phyloP scores from a whole-genome alignment of 2,797 vertebrate genomes.

The Perodicticus potto region DNA sequence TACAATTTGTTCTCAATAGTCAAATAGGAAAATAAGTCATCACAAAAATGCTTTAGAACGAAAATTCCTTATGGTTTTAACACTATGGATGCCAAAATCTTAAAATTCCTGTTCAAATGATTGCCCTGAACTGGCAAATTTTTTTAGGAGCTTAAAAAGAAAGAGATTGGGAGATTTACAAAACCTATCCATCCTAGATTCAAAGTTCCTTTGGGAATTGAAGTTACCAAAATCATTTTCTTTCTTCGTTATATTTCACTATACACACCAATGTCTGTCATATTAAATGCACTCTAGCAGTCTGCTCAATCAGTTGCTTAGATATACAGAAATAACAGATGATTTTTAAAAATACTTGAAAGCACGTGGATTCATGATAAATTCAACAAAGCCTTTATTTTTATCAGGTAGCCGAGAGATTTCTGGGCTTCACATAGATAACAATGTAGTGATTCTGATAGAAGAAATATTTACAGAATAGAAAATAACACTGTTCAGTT shows the following conservation, averaged over 20 bases:
- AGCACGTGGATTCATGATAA: not conserved
- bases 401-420: not conserved
- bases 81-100: not conserved
- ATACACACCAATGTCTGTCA: not conserved
- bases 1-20: not conserved
- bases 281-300: not conserved
- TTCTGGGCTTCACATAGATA: not conserved
- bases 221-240: not conserved
- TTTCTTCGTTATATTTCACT: not conserved
- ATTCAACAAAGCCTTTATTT: not conserved
- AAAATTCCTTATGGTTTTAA: not conserved
- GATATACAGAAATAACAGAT: not conserved
- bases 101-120: not conserved
- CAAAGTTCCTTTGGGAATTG: not conserved
- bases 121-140: not conserved
- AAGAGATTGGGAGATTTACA: slow-evolving; percentile 2
- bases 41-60: not conserved
- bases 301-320: not conserved
- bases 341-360: slow-evolving; percentile 1
- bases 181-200: not conserved
- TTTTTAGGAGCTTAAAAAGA: slow-evolving; percentile 9
- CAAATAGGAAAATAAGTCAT: not conserved
- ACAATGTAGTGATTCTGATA: not conserved
- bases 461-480: slow-evolving; percentile 13
- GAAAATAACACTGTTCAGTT: not conserved